These are phyloP conservation scores for Brachypteracias leptosomus DNA, from an alignment of 2,113 vertebrate species.

Conservation along the genomic window DNA sequence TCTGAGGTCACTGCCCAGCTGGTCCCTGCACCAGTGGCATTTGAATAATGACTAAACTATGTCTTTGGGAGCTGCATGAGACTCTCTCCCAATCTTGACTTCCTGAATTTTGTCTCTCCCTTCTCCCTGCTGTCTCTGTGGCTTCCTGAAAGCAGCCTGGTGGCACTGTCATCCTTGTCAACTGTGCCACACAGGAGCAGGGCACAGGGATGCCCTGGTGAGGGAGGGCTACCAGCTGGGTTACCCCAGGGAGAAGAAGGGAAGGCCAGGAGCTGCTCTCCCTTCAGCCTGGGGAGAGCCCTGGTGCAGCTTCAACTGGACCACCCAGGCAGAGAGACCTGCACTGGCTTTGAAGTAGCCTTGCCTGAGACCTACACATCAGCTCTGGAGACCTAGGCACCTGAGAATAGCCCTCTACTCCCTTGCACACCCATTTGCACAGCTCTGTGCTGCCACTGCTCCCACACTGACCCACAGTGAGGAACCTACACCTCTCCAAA, in stretches of 20 bases:
- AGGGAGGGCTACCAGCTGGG: neutral
- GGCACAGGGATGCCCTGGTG: neutral
- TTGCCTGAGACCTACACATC: neutral
- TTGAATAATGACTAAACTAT: neutral
- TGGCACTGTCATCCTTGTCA: neutral
- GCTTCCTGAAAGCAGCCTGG: neutral
- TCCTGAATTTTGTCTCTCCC: neutral
- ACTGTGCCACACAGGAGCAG: neutral
- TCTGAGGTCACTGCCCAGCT: neutral
- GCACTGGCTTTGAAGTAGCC: neutral
- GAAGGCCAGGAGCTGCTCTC: neutral
- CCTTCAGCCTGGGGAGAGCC: neutral
- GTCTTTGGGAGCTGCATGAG: neutral
- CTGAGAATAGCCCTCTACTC: neutral
- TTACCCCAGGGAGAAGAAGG: neutral
- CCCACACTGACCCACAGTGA: neutral
- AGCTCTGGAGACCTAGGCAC: neutral
- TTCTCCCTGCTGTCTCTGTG: neutral
- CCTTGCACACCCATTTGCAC: neutral
- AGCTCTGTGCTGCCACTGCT: neutral
- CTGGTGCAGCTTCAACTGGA: neutral
- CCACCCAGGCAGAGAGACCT: rapidly evolving
- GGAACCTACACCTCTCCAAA: neutral
- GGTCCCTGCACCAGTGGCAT: neutral
- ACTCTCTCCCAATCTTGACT: neutral